Base-by-base conservation (phyloP, 2,797 vertebrate species). In the Sardinella longiceps region DNA sequence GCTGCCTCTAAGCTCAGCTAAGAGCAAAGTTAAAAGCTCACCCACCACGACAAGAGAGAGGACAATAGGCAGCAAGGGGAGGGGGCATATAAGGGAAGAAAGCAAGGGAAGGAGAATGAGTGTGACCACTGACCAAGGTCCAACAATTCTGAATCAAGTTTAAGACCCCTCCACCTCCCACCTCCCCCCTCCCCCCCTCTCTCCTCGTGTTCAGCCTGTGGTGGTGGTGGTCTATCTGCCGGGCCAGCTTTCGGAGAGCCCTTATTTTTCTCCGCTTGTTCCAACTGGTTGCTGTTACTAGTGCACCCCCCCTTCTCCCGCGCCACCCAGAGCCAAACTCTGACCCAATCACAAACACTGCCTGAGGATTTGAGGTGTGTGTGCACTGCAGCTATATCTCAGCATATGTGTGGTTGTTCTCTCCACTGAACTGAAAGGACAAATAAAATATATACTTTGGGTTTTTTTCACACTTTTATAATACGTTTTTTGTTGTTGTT, bases 11-110 rank as follows among this genome's bases (percentile, higher is more conserved):
- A 94, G 93, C 94, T 93, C 90, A 93, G 77, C 85, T 86, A 83
- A 51, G 56, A 94, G 94, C 92, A 94, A 95, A 95, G 93, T 95
- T 94, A 93, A 90, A 88, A 92, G 92, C 92, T 94, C 92, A 93
- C 87, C 90, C 60, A 63, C 60, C 60, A 56, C 60, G 80, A 84
- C 84, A 83, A 60, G 60, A 84, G 80, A 86, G 84, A 77, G 80
- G 74, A 70, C 63, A 82, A 56, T 82, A 86, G 63, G 70, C 3
- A 48, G 81, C 87, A 60, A 84, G 46, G 53, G 30, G 48, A 80
- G 53, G 60, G 81, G 18, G 63, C 33, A 63, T 81, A 87, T 80
- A 84, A 90, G 45, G 53, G 80, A 84, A 89, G 90, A 89, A 90
- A 92, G 82, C 56, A n/a, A 81, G 37, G 28, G 28, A 43, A 53